Conservation (phyloP, 2,113 vertebrate species). For the Catharus minimus region DNA sequence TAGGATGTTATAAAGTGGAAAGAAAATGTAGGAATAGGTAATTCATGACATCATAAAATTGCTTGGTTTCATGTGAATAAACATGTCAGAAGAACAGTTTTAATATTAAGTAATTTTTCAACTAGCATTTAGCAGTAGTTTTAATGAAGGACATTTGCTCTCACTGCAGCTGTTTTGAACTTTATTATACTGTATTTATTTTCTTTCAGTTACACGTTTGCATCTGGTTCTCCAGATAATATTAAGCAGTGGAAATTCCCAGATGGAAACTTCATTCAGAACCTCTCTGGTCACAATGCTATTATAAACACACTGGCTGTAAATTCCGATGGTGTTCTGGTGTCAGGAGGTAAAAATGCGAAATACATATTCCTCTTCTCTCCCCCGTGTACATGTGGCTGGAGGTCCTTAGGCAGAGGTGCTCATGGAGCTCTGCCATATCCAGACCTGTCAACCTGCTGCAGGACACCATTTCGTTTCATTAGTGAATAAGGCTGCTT, state of each 20-base stretch:
- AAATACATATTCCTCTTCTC: not conserved
- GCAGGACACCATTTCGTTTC: not conserved
- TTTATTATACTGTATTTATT: not conserved
- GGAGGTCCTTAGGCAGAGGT: not conserved
- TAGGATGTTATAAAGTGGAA: not conserved
- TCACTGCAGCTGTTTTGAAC: not conserved
- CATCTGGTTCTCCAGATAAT: slow-evolving; percentile 97
- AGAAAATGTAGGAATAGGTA: not conserved
- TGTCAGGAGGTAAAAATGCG: slow-evolving; percentile 89
- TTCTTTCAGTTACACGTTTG: slow-evolving; percentile 91
- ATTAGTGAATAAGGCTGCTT: not conserved
- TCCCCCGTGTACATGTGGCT: fast-evolving
- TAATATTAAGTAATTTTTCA: not conserved
- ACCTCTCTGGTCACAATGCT: slow-evolving; percentile 96
- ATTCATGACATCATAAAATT: not conserved
- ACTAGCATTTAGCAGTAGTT: not conserved
- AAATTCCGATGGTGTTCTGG: slow-evolving; percentile 94
- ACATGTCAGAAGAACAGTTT: not conserved
- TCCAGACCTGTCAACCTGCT: not conserved
- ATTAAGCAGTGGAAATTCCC: slow-evolving; percentile 99
- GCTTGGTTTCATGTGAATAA: not conserved
- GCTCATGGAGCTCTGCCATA: not conserved
- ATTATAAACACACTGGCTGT: slow-evolving; percentile 96
- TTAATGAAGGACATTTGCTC: not conserved
- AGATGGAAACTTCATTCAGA: slow-evolving; percentile 97